Base-by-base conservation (phyloP, 2,888 invertebrate genomes). In the Tetragonisca angustula region DNA sequence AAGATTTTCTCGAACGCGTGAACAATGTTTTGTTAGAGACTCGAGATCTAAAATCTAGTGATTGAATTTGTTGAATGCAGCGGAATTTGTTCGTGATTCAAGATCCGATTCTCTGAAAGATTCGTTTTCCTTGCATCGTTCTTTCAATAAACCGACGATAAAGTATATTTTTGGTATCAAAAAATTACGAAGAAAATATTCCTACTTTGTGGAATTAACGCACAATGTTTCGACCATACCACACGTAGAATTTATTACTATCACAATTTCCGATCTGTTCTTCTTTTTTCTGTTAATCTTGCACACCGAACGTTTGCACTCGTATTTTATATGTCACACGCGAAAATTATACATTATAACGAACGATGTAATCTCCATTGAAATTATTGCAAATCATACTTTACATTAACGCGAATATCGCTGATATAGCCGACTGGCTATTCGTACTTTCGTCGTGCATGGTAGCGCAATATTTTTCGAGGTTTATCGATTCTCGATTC, bases 371-470 rank as follows among this genome's bases (percentile, higher is more conserved):
- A 74, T 81, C 69, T 52, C 54, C 27, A 15, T 36, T 6, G 59
- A 65, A 75, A 71, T 70, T 19, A 67, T 73, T 70, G 64, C 27
- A 13, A 50, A 65, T 43, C 52, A 5, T 54, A 36, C 5, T 64
- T 56, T 21, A 27, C n/a, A 54, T 78, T 68, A 80, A 76, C 64
- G 50, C 13, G 69, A 76, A 56, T n/a, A 49, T 32, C 43, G 43
- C 17, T 36, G 49, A 65, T 52, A n/a, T n/a, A n/a, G n/a, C n/a
- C n/a, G n/a, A n/a, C n/a, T 21, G 56, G 64, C 64, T 36, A 15
- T n/a, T 56, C 65, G 32, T 56, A 54, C 27, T 24, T 36, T 43
- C 43, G 50, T 24, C 27, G 52, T 64, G 17, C 32, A 15, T 17
- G 6, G 15, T 27, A 59, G 6, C 54, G 13, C 19, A 6, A 50